Percentiles rank a stretch among this genome's conserved stretches.
Evolutionary conservation across 2,113 vertebrate genomes (phyloP).

Genomic region (Casuarius casuarius): DNA sequence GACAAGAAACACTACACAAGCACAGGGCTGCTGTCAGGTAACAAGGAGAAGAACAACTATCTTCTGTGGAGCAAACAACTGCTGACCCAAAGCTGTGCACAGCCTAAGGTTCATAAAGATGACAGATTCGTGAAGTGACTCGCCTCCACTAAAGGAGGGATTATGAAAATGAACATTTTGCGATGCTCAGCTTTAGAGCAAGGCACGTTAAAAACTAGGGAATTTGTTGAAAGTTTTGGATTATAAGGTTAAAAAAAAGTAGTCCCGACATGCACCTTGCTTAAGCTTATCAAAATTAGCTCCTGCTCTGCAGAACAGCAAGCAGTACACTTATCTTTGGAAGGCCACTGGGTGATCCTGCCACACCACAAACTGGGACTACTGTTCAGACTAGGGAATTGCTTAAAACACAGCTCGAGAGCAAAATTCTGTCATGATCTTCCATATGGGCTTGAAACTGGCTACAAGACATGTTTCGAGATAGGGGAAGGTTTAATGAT

Average conservation of each 20-base stretch:
- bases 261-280: fast-evolving
- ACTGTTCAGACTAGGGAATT: neutral
- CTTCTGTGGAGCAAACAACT: neutral
- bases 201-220: neutral
- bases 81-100: conserved; percentile 1
- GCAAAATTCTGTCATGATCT: neutral
- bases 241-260: neutral
- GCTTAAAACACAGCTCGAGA: neutral
- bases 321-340: neutral
- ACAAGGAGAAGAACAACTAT: neutral
- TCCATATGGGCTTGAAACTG: neutral
- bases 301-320: neutral
- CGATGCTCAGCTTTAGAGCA: neutral
- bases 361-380: neutral
- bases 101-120: neutral
- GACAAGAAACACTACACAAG: neutral
- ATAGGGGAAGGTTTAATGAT: neutral
- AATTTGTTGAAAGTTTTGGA: neutral
- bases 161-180: neutral
- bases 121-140: neutral
- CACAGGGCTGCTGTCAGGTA: neutral
- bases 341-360: neutral
- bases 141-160: neutral
- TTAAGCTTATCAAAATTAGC: neutral
- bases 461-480: neutral